Evolutionary conservation across 2,888 invertebrate genomes (phyloP), one percentile per base, ranked within the genome.

Genomic region (Vesta saturnalis): DNA sequence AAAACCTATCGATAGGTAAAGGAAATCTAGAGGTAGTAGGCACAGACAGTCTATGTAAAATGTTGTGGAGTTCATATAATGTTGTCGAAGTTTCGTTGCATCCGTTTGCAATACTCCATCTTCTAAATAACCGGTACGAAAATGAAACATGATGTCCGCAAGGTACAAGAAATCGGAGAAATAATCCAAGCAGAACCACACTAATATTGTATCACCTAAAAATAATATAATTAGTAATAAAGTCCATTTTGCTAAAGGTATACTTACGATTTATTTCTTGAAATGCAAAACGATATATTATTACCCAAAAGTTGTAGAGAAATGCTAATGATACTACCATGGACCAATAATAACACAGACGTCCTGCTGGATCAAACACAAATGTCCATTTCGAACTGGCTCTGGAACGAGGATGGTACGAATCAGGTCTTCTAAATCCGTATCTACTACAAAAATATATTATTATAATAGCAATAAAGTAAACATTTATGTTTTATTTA

Each of bases 21-120:
- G 92, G 88, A 97, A 96, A 89, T 99, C 99, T 84, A 99, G 89
- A 76, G 99, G 99, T 83, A 99, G 88, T 83, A 99, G 90, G 88
- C 97, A 98, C 85, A 99, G 89, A 87, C 97, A 97, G 90, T 99
- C 98, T 84, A 98, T 95, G 90, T 99, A 99, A 89, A 99, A 99
- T 76, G 93, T 94, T 72, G 84, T 84, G 78, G 92, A 96, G 89
- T 98, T 98, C 94, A 97, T 96, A 86, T 99, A 99, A 85, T 99
- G 97, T 77, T 95, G 92, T 62, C 98, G 90, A 76, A 99, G 89
- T 85, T 97, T 97, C 14, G 91, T 90, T 70, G 96, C 91, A 85
- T 98, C 97, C 67, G 98, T 98, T 84, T 99, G 98, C 71, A 99
- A 88, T 69, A 99, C 98, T 67, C 99, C 99, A 84, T 99, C 98